Conservation (phyloP, 2,113 vertebrate genomes). For the Gopherus flavomarginatus region DNA sequence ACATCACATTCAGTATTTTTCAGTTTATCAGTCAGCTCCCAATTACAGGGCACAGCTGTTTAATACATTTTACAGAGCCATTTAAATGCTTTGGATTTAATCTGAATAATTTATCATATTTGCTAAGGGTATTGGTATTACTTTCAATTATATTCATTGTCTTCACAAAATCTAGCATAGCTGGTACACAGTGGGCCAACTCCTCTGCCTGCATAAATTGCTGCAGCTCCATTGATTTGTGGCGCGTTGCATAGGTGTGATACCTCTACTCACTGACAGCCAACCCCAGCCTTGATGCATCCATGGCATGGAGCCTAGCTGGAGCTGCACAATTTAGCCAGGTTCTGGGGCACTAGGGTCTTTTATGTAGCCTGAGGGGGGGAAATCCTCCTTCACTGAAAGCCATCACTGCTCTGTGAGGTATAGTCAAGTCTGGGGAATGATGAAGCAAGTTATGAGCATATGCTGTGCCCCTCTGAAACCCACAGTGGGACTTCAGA, state of each 20-base stretch:
- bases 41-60: slow-evolving; percentile 76
- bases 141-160: slow-evolving; percentile 73
- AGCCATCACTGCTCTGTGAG: neutral
- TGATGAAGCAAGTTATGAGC: neutral
- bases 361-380: neutral
- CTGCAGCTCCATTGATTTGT: slow-evolving; percentile 45
- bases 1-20: slow-evolving; percentile 43
- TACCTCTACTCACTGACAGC: neutral
- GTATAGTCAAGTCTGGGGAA: neutral
- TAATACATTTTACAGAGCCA: slow-evolving; percentile 58
- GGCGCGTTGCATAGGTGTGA: neutral
- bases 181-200: slow-evolving; percentile 41
- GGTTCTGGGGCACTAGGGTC: neutral
- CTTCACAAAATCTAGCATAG: slow-evolving; percentile 61
- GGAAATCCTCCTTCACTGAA: neutral
- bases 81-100: slow-evolving; percentile 70
- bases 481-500: neutral
- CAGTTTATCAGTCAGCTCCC: slow-evolving; percentile 63
- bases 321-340: neutral
- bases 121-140: slow-evolving; percentile 61
- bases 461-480: neutral
- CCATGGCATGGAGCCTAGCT: neutral
- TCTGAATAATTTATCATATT: slow-evolving; percentile 69
- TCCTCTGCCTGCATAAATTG: slow-evolving; percentile 52
- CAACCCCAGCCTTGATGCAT: accelerated